Percentiles rank a stretch among this genome's conserved stretches.
Evolutionary conservation across 2,888 invertebrate species (phyloP).

Genomic region (Diachrysia chrysitis): DNA sequence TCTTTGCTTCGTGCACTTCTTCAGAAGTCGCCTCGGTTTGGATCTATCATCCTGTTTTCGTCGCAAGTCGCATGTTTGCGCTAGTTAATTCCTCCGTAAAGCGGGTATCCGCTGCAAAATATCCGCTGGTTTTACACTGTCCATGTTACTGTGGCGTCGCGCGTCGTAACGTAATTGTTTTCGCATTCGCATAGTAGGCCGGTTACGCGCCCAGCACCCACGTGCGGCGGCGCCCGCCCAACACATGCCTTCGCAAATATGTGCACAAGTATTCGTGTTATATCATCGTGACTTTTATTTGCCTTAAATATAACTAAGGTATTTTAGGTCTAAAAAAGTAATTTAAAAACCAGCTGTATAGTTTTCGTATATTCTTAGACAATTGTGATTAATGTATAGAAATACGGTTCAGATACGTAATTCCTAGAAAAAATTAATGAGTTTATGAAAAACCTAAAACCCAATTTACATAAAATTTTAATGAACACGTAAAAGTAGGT

Average conservation of each 20-base stretch:
- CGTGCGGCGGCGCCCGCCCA: constrained; percentile 56
- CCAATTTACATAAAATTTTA: background rate
- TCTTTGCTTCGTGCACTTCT: background rate
- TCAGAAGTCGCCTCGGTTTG: background rate
- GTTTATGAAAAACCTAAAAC: constrained; percentile 1
- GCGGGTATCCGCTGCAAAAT: constrained; percentile 23
- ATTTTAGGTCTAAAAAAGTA: background rate
- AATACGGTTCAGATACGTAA: background rate
- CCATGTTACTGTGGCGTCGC: constrained; percentile 33
- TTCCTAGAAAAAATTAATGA: background rate
- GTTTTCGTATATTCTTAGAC: background rate
- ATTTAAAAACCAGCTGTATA: background rate
- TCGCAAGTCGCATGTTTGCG: background rate
- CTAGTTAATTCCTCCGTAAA: constrained; percentile 16
- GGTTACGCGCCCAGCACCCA: constrained; percentile 58
- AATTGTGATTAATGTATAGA: background rate
- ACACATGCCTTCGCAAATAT: constrained; percentile 52
- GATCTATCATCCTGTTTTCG: constrained; percentile 21
- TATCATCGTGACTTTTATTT: constrained; percentile 42
- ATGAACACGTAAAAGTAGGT: background rate
- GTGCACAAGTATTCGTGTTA: constrained; percentile 48
- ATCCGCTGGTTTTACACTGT: constrained; percentile 29
- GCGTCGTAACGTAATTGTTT: constrained; percentile 54
- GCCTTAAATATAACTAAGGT: constrained; percentile 26
- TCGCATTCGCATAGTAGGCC: constrained; percentile 62